phyloP scores from a whole-genome alignment of 2,797 vertebrate species.

The Hypotaenidia okinawae region DNA sequence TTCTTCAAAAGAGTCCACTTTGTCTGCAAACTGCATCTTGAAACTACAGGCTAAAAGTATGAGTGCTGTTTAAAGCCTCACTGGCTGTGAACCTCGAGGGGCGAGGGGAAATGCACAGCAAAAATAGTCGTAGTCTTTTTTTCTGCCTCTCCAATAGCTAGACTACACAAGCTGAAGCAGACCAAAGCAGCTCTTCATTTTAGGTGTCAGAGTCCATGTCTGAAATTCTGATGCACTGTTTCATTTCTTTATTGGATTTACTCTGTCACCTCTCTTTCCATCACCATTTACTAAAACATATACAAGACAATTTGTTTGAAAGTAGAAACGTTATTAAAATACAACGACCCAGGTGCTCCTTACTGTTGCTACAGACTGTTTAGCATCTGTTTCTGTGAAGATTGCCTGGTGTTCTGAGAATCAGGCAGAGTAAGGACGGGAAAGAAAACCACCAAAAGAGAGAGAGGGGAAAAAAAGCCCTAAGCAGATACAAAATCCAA shows the following conservation, averaged over 20 bases:
- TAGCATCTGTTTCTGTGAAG: slow-evolving; percentile 54
- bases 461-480: slow-evolving; percentile 48
- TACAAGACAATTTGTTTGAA: neutral
- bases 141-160: neutral
- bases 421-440: neutral
- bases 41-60: neutral
- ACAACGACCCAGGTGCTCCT: neutral
- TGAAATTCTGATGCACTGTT: neutral
- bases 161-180: neutral
- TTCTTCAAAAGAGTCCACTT: neutral
- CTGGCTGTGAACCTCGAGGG: neutral
- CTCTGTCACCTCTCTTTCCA: neutral
- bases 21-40: neutral
- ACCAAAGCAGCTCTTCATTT: neutral
- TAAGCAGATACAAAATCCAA: slow-evolving; percentile 64
- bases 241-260: neutral
- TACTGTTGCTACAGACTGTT: neutral
- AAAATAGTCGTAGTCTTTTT: neutral
- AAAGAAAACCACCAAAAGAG: slow-evolving; percentile 61
- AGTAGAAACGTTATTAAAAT: neutral
- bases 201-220: neutral
- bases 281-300: neutral
- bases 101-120: neutral
- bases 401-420: slow-evolving; percentile 60
- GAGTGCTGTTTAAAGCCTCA: neutral